Evolutionary conservation across 2,113 vertebrate genomes (phyloP), one percentile per base, ranked within the genome.

Genomic region (Hirundichthys speculiger): DNA sequence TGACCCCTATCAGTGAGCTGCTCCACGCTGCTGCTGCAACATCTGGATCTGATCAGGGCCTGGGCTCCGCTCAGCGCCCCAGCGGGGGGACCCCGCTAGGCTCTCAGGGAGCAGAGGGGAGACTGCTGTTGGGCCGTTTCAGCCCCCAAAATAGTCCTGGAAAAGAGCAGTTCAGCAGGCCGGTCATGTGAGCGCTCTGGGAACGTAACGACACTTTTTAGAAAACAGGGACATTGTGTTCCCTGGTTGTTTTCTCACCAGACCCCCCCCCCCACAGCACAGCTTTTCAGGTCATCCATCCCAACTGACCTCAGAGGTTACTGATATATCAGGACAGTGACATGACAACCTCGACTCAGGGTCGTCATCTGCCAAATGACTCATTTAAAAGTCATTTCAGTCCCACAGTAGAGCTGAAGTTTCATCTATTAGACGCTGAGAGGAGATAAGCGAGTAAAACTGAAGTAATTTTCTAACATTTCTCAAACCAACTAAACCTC

Each of bases 31-130:
- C 76, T 62, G 52, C 75, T 18, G 52, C 51, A 69, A 55, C 91
- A 92, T 92, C 91, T 92, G 92, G 86, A 87, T 84, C 67, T 45
- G 39, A 91, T 92, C 88, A 88, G 48, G 0, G 65, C 40, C 4
- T 6, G 51, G n/a, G 52, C 82, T 83, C 74, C n/a, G 58, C 83
- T 80, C 82, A 90, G 57, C 27, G 41, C 55, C 51, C 68, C 51
- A 18, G 67, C 66, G 59, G 66, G 40, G 82, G 69, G 84, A 84
- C 86, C 72, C 78, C 41, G 51, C 67, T 19, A 43, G 84, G 79
- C 81, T 90, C 83, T 74, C 85, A 86, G 73, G 86, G 80, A 84
- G 71, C 78, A 25, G 20, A n/a, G 63, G 82, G 88, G 53, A 69
- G 54, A 41, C 10, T 0, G 2, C 54, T 64, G 54, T 41, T 0